Evolutionary conservation across 2,113 vertebrate species (phyloP).

Genomic region (Oenanthe oenanthe): DNA sequence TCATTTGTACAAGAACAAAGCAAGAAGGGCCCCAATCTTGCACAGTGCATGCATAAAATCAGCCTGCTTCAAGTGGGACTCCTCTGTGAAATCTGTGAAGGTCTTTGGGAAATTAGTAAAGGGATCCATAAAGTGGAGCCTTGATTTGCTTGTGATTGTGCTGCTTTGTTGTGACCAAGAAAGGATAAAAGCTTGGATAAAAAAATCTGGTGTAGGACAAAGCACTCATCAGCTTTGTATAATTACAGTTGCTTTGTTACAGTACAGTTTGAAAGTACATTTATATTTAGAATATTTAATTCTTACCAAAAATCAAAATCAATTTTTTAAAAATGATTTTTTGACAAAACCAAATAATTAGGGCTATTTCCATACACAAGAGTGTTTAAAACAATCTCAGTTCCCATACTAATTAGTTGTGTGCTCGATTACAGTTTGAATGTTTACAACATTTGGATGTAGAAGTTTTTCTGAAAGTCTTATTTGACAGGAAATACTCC

Average conservation of each 20-base stretch:
- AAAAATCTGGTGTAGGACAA: not conserved
- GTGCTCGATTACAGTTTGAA: fast-evolving
- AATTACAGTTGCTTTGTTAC: not conserved
- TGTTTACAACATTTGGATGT: not conserved
- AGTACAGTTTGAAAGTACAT: not conserved
- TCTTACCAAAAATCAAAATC: not conserved
- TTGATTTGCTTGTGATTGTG: not conserved
- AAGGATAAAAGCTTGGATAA: not conserved
- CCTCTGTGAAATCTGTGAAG: not conserved
- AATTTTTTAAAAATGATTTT: fast-evolving
- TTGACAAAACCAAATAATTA: not conserved
- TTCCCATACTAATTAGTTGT: not conserved
- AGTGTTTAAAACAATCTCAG: not conserved
- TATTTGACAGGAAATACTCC: not conserved
- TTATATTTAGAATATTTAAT: not conserved
- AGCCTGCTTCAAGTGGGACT: not conserved
- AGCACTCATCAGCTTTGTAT: not conserved
- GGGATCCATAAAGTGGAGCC: not conserved
- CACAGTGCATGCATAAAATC: not conserved
- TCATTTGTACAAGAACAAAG: not conserved
- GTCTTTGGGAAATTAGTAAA: not conserved
- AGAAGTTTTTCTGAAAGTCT: not conserved
- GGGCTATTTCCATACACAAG: not conserved
- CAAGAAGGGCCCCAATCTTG: not conserved
- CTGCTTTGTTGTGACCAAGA: not conserved